A percentile compares a stretch with the other conserved stretches of the same genome.
Conservation (phyloP, 2,113 vertebrate species). For the Myocastor coypus region DNA sequence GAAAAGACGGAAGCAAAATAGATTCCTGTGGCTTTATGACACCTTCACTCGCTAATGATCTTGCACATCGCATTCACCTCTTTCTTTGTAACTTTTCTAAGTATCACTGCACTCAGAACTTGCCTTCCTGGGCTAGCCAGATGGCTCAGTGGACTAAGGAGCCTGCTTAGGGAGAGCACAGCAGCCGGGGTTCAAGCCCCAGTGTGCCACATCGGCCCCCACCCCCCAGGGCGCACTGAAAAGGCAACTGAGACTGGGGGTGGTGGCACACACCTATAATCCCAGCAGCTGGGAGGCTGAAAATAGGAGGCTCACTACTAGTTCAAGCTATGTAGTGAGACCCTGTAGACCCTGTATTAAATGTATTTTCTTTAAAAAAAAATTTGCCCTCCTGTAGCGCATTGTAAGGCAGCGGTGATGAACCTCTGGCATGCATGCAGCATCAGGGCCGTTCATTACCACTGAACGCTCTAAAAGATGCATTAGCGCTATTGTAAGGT, state of each 20-base stretch:
- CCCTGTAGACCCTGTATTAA: too few species aligned
- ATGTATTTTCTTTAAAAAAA: too few species aligned
- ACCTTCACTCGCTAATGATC: not conserved
- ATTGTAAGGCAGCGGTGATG: not conserved
- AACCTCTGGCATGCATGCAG: not conserved
- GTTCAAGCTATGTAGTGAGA: too few species aligned
- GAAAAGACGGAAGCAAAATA: not conserved
- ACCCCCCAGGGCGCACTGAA: too few species aligned
- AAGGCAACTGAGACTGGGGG: too few species aligned
- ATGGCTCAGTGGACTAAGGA: too few species aligned
- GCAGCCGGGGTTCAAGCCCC: too few species aligned
- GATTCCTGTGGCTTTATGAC: not conserved
- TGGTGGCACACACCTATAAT: too few species aligned
- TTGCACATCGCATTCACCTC: not conserved
- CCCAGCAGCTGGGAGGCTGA: too few species aligned
- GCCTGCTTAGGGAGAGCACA: too few species aligned
- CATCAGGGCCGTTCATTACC: not conserved
- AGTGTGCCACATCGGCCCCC: too few species aligned
- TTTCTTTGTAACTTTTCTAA: constrained; percentile 10
- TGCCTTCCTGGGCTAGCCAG: not conserved
- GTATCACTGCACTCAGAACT: not conserved
- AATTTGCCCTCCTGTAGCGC: not conserved
- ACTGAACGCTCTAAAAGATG: not conserved
- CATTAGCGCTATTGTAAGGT: not conserved
- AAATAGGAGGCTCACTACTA: too few species aligned